Conservation (phyloP, 2,113 vertebrate genomes). For the Cercopithecus mona region DNA sequence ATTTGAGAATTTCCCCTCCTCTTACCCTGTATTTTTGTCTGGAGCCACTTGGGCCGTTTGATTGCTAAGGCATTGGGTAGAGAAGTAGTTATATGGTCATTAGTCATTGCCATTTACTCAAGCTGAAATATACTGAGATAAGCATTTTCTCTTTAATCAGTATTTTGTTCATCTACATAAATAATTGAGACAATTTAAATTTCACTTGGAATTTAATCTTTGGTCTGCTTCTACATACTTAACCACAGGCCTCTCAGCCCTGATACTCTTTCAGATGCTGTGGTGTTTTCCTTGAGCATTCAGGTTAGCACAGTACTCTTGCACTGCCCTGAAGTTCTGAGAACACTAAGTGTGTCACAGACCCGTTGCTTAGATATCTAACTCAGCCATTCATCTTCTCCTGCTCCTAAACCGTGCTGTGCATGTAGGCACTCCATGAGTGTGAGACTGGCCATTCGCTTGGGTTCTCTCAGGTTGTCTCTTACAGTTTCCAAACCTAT, state of each 20-base stretch:
- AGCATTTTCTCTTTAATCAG: neutral
- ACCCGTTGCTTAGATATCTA: neutral
- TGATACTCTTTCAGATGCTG: neutral
- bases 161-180: neutral
- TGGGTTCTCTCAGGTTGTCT: neutral
- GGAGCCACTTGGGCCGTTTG: neutral
- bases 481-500: neutral
- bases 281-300: neutral
- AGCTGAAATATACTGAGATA: neutral
- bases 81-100: neutral
- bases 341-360: neutral
- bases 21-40: neutral
- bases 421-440: neutral
- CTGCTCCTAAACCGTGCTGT: neutral
- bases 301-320: too few relatives aligned
- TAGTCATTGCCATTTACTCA: neutral
- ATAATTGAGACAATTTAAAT: neutral
- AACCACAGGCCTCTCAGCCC: neutral
- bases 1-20: neutral
- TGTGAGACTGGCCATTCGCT: neutral
- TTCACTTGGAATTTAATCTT: neutral
- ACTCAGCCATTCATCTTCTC: neutral
- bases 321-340: neutral
- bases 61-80: neutral
- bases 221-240: neutral